Evolutionary conservation across 2,797 vertebrate species (phyloP), one percentile per base, ranked within the genome.

Genomic region (Syndactyla subalaris): DNA sequence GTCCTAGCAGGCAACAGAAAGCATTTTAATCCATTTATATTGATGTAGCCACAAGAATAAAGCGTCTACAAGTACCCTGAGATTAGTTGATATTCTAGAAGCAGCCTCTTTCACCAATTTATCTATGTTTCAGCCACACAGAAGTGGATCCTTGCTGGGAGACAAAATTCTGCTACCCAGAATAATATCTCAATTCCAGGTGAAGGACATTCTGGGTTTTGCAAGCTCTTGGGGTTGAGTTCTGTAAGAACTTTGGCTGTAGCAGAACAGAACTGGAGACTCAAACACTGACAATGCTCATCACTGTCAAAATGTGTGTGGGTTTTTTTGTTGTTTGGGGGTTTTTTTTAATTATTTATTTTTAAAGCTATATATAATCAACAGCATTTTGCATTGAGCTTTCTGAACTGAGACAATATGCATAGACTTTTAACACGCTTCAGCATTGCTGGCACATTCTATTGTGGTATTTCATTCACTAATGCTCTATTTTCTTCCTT

Each of bases 1-100:
- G 55, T 70, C 88, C 82, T 38, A 41, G 73, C 66, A 48, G 62
- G 85, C 59, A 85, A 72, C 8, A 73, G 76, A 81, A 94, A 79
- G 45, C 62, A 43, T 93, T 96, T 92, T 52, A 96, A 92, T 96
- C 89, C 70, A 61, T 93, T 95, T 84, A 20, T 84, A 81, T 75
- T 63, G 87, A 85, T 81, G 89, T 45, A 88, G 26, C 63, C 52
- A 82, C 85, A 86, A 92, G 51, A 86, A 68, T 48, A 65, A 88
- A 88, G 51, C 30, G 14, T n/a, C 75, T 79, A 14, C 82, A 68
- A 77, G 54, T 38, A 62, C 61, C 36, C 73, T 41, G 75, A 88
- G 66, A 70, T 93, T 27, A 81, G 68, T 12, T 88, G 73, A 55
- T 68, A 52, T 30, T 83, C 79, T 29, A 52, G 68, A 75, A 55